phyloP scores from a whole-genome alignment of 2,888 invertebrate genomes.

The Temnothorax ravouxi region DNA sequence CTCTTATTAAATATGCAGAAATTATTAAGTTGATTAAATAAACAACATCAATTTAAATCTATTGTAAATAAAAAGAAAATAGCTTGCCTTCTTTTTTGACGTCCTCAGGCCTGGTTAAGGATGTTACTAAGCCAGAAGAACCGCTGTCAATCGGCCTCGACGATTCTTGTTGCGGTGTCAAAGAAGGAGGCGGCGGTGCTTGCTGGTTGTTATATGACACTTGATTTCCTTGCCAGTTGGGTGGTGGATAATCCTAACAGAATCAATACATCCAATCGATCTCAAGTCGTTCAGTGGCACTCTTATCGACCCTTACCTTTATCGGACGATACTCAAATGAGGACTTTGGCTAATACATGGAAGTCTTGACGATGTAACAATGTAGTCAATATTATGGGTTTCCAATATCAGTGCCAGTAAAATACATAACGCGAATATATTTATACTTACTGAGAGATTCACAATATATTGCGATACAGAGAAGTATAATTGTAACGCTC shows the following conservation, averaged over 20 bases:
- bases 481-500: conserved; percentile 56
- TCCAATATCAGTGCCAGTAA: conserved; percentile 75
- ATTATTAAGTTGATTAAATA: neutral
- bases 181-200: conserved; percentile 80
- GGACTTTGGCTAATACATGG: conserved; percentile 79
- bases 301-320: conserved; percentile 81
- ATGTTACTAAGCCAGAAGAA: conserved; percentile 75
- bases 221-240: conserved; percentile 84
- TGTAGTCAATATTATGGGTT: conserved; percentile 74
- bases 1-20: neutral
- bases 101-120: conserved; percentile 82
- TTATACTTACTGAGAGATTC: conserved; percentile 76
- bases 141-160: conserved; percentile 78
- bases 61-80: neutral
- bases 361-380: conserved; percentile 76
- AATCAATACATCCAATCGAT: conserved; percentile 70
- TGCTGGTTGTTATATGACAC: conserved; percentile 84
- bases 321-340: conserved; percentile 76
- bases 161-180: conserved; percentile 77
- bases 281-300: conserved; percentile 58
- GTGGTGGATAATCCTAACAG: conserved; percentile 84
- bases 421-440: conserved; percentile 74
- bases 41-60: neutral
- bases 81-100: conserved; percentile 85
- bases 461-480: conserved; percentile 60